phyloP scores from a whole-genome alignment of 2,797 vertebrate species.

The Hippocampus kuda region DNA sequence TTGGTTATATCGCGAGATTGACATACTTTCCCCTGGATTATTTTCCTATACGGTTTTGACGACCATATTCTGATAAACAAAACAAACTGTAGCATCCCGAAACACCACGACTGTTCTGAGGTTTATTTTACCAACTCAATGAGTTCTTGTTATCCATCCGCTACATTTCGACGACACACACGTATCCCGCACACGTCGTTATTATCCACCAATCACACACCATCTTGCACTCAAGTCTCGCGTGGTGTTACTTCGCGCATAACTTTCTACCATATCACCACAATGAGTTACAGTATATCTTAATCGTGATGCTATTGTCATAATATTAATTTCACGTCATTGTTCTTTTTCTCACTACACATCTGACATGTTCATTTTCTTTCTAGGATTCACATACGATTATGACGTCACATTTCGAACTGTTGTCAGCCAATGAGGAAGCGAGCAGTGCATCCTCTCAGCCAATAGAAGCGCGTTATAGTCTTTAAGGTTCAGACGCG shows the following conservation, averaged over 20 bases:
- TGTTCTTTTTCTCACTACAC: not conserved
- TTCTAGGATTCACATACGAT: not conserved
- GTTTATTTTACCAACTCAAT: too few relatives aligned
- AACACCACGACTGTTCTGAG: too few relatives aligned
- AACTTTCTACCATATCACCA: too few relatives aligned
- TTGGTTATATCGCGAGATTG: not conserved
- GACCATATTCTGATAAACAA: too few relatives aligned
- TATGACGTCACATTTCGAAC: not conserved
- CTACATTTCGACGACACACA: too few relatives aligned
- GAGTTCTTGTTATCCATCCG: too few relatives aligned
- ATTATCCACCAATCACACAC: too few relatives aligned
- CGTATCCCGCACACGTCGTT: too few relatives aligned
- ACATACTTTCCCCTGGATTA: not conserved
- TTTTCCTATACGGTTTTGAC: too few relatives aligned
- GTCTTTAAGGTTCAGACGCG: constrained; percentile 59
- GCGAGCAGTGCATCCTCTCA: not conserved
- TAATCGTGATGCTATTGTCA: too few relatives aligned
- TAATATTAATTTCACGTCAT: not conserved
- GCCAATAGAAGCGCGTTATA: constrained; percentile 45
- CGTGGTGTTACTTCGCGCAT: not conserved
- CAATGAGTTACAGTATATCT: too few relatives aligned
- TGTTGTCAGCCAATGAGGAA: constrained; percentile 47
- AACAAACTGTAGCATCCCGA: too few relatives aligned
- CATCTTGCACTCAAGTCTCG: not conserved
- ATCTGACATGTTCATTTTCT: not conserved